Evolutionary conservation across 2,113 vertebrate genomes (phyloP).

Genomic region (Lophura nycthemera): DNA sequence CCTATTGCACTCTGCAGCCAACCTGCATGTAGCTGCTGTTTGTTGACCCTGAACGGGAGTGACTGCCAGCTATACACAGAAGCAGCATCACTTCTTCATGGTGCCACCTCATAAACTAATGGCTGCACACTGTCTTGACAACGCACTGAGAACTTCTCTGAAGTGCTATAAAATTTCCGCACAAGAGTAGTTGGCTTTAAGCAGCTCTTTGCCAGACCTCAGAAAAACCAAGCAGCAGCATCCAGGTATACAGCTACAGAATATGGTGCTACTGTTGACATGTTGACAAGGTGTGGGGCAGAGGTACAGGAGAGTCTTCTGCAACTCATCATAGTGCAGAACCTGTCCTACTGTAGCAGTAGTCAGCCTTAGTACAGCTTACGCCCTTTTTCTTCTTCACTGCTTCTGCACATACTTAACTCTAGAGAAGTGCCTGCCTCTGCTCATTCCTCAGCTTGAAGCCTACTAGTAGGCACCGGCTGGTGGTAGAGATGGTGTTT

Average conservation of each 20-base stretch:
- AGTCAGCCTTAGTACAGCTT: rapidly evolving
- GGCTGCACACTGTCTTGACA: not conserved
- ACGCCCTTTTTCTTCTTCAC: rapidly evolving
- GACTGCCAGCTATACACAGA: not conserved
- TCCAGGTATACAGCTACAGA: too few species aligned
- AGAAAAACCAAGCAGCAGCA: rapidly evolving
- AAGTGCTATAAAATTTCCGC: too few species aligned
- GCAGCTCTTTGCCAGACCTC: not conserved
- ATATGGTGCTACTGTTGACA: not conserved
- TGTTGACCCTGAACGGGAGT: not conserved
- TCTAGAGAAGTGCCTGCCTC: not conserved
- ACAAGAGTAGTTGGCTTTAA: not conserved
- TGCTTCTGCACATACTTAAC: not conserved
- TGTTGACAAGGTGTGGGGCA: too few species aligned
- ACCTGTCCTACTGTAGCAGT: rapidly evolving
- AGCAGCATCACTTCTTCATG: rapidly evolving
- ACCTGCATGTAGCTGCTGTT: not conserved
- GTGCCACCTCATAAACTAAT: not conserved
- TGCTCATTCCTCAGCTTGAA: not conserved
- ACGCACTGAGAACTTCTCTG: rapidly evolving
- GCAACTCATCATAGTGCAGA: not conserved
- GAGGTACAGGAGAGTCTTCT: not conserved
- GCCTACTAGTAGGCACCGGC: not conserved
- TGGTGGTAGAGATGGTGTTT: not conserved
- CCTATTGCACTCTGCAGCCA: not conserved